Conservation (phyloP, 2,113 vertebrate genomes). For the Corvus cornix region DNA sequence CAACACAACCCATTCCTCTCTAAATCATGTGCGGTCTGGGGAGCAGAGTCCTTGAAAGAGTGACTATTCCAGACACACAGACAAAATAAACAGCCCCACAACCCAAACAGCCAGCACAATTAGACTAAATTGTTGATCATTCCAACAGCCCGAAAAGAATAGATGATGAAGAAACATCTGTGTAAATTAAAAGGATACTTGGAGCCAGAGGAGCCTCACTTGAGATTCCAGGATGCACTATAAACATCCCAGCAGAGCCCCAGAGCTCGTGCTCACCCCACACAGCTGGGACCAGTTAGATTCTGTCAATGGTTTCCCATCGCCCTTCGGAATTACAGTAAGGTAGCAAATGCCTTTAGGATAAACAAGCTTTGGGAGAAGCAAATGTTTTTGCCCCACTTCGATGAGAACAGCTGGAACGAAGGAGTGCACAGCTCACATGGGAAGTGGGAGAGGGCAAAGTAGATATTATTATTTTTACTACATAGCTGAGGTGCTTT, state of each 20-base stretch:
- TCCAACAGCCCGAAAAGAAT: conserved; percentile 58
- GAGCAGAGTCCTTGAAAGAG: conserved; percentile 55
- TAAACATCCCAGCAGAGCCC: background rate
- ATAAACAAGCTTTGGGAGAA: background rate
- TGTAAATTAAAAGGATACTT: conserved; percentile 51
- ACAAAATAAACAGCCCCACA: conserved; percentile 71
- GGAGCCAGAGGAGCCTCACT: conserved; percentile 26
- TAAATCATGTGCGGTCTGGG: conserved; percentile 35
- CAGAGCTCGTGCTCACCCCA: background rate
- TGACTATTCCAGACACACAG: conserved; percentile 63
- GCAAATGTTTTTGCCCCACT: background rate
- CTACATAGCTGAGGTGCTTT: background rate
- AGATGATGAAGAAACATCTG: conserved; percentile 65
- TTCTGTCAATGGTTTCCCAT: background rate
- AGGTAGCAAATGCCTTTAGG: conserved; percentile 6
- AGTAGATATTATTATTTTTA: background rate
- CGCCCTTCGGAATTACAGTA: background rate
- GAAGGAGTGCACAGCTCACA: background rate
- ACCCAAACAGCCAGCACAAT: conserved; percentile 66
- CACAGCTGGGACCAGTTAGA: conserved; percentile 13
- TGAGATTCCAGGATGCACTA: conserved; percentile 13
- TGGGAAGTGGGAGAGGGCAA: background rate
- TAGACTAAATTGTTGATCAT: conserved; percentile 75
- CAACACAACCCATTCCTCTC: background rate
- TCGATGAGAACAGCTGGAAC: background rate